A percentile compares a stretch with the other conserved stretches of the same genome.
Conservation (phyloP, 2,888 invertebrate genomes). For the Drosophila mettleri region DNA sequence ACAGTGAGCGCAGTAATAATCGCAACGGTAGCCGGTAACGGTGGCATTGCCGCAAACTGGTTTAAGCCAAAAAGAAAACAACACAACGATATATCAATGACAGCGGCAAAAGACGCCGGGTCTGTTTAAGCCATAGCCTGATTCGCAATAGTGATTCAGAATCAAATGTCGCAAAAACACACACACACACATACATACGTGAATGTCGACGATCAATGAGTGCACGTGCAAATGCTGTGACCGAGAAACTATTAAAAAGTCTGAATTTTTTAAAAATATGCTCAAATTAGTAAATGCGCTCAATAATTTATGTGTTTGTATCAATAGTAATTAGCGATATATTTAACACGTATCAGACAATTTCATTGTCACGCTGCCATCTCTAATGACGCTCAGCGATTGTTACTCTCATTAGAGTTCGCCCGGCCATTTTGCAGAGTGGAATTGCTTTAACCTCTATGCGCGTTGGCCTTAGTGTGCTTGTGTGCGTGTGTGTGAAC, state of each 20-base stretch:
- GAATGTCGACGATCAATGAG: constrained; percentile 1
- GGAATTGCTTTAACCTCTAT: constrained; percentile 51
- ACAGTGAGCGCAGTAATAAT: constrained; percentile 36
- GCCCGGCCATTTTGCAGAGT: constrained; percentile 46
- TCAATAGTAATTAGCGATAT: background rate
- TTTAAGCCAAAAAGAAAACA: constrained; percentile 45
- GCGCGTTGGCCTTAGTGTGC: constrained; percentile 16
- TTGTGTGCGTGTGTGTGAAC: constrained; percentile 32
- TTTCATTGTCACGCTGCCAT: constrained; percentile 30
- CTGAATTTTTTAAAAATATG: background rate
- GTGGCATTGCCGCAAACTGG: constrained; percentile 68
- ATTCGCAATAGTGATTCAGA: constrained; percentile 39
- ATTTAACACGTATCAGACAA: background rate
- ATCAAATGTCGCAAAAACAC: no score
- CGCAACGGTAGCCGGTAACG: constrained; percentile 66
- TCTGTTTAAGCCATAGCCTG: constrained; percentile 43
- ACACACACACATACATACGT: no score
- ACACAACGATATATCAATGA: constrained; percentile 25
- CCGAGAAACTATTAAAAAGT: background rate
- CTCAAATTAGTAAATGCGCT: background rate
- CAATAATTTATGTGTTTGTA: background rate
- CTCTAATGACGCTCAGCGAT: constrained; percentile 14
- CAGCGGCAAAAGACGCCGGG: constrained; percentile 53
- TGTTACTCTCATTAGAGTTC: constrained; percentile 33
- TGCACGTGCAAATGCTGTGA: background rate